Evolutionary conservation across 2,888 invertebrate species (phyloP), one percentile per base, ranked within the genome.

Genomic region (Timema podura): DNA sequence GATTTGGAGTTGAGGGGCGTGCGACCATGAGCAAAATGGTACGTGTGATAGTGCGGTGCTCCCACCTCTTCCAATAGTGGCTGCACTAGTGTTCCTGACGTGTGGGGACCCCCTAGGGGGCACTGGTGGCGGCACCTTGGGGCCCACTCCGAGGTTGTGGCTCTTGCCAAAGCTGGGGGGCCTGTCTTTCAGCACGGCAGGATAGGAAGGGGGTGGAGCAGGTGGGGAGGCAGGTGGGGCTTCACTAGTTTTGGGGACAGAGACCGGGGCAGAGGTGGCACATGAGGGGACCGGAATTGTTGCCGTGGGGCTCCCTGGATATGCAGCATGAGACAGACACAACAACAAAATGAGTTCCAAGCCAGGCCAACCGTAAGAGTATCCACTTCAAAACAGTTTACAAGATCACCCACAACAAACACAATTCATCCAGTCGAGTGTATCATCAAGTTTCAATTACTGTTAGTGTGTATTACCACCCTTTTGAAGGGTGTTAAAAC

Each of bases 101-200:
- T 57, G 48, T 61, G 90, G 91, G 46, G 91, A 91, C 70, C 92
- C 92, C 77, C 94, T 85, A 5, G 94, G 94, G 69, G 94, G 94
- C 68, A 95, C 94, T 44, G 95, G 95, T 69, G 95, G 95, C 59
- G 94, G 94, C 57, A 93, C 88, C 81, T 91, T 90, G 44, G 73
- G 75, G 68, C 69, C 59, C 54, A 69, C 51, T n/a, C 49, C 71
- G 65, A 64, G 15, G 10, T 67, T 49, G 46, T 64, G 47, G 45
- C 69, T 67, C 61, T 71, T 71, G 9, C 47, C 51, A 59, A 71
- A 71, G 67, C 71, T 71, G 7, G 71, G 71, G n/a, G 69, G 71
- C 49, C 85, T 80, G 77, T 90, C 89, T 81, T 91, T 91, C 78
- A 91, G 83, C 67, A 92, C 89, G 67, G 91, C 91, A 67, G 92